A percentile compares a stretch with the other conserved stretches of the same genome.
Conservation (phyloP, 37 sponge, comb jelly and placozoan genomes). For the Haliclona indistincta region DNA sequence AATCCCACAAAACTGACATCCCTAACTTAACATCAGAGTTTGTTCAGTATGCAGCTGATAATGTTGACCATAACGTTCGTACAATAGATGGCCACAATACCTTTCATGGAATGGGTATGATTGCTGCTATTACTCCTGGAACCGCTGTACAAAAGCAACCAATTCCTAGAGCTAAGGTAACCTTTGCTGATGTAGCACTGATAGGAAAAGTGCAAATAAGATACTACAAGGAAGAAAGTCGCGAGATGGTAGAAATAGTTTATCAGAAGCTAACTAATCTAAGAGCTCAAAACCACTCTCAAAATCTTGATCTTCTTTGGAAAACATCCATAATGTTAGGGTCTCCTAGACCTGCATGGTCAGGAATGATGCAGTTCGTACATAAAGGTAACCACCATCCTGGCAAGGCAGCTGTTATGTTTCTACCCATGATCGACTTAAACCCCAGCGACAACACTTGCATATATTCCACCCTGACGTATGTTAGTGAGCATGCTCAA, state of each 20-base stretch:
- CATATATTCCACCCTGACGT: conserved; percentile 47
- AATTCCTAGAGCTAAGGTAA: conserved; percentile 38
- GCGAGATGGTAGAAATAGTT: conserved; percentile 28
- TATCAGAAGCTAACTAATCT: conserved; percentile 38
- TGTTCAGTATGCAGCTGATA: conserved; percentile 37
- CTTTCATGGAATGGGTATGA: no score
- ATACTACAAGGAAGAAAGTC: conserved; percentile 33
- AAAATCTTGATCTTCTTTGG: conserved; percentile 47
- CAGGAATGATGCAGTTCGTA: conserved; percentile 49
- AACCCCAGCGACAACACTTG: conserved; percentile 44
- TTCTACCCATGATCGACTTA: conserved; percentile 48
- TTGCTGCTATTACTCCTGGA: conserved; percentile 39
- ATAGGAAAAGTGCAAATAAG: conserved; percentile 19
- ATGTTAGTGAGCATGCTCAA: conserved; percentile 39
- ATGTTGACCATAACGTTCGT: conserved; percentile 24
- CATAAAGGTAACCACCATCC: conserved; percentile 35
- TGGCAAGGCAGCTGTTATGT: conserved; percentile 41
- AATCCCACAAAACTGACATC: conserved; percentile 23
- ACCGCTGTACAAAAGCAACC: conserved; percentile 29
- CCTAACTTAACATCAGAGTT: conserved; percentile 31
- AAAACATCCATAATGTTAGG: conserved; percentile 16
- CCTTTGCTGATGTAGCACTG: conserved; percentile 7
- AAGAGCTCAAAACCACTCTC: conserved; percentile 25
- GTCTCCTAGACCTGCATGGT: conserved; percentile 37
- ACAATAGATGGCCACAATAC: conserved; percentile 30